Conservation (phyloP, 2,888 invertebrate genomes). For the Cremastinae sp. region DNA sequence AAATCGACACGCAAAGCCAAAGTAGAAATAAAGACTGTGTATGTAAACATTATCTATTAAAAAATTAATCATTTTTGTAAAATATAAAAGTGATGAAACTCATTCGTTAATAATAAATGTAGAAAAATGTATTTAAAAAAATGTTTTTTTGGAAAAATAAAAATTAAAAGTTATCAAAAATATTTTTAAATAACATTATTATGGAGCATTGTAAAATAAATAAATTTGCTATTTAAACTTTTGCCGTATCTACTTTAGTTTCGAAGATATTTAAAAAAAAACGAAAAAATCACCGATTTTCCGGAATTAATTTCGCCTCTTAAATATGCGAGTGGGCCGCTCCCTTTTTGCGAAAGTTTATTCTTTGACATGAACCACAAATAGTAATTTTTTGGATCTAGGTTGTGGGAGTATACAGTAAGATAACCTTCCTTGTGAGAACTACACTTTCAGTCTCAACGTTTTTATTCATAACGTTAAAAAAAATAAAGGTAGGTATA, state of each 20-base stretch:
- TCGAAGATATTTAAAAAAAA: background rate
- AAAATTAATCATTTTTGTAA: too few species aligned
- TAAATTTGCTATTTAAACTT: too few species aligned
- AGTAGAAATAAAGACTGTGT: background rate
- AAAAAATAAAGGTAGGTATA: too few species aligned
- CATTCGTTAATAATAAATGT: too few species aligned
- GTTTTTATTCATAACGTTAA: too few species aligned
- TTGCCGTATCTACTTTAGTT: too few species aligned
- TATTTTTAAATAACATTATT: background rate
- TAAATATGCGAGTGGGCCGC: background rate
- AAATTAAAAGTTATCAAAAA: background rate
- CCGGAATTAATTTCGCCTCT: background rate
- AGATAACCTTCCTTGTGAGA: too few species aligned
- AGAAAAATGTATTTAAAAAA: background rate
- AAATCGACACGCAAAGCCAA: background rate
- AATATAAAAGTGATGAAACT: too few species aligned
- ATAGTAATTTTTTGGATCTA: too few species aligned
- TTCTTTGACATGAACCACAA: too few species aligned
- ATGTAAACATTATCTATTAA: background rate
- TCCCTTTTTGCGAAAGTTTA: background rate
- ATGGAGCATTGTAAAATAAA: background rate
- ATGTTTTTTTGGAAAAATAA: background rate
- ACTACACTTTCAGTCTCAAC: too few species aligned
- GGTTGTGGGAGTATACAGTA: too few species aligned
- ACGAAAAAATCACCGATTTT: background rate